Evolutionary conservation across 2,888 invertebrate species (phyloP), one percentile per base, ranked within the genome.

Genomic region (Drosophila subsilvestris): DNA sequence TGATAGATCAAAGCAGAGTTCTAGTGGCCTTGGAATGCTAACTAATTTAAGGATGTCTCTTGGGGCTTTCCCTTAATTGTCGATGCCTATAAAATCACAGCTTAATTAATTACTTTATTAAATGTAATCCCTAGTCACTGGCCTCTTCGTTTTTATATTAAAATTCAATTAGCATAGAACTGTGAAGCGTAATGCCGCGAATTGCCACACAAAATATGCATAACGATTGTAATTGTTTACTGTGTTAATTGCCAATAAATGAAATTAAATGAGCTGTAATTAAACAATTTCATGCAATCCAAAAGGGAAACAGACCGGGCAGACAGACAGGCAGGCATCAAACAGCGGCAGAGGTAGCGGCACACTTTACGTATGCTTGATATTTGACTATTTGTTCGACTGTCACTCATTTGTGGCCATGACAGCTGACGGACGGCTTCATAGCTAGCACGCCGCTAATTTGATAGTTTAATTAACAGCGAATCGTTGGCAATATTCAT

Each of bases 231-330:
- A 57, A 51, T 66, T 74, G 60, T 63, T 61, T 68, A 22, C 48
- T 66, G 63, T 61, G 67, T 65, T 61, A 63, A 79, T 75, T 68
- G 55, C 17, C 61, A 63, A 75, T 81, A 69, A 77, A 74, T 67
- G 50, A 53, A 71, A 73, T 69, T 56, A 63, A 79, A 66, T 68
- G 48, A 65, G 57, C 9, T 65, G 61, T 66, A 63, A 76, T 60
- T 68, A 59, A 63, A 74, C 29, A 49, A 60, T 66, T 25, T 54
- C 12, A 18, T 44, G 43, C 48, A 29, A 63, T 59, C 32, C 27
- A 48, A 37, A 20, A 22, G 20, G 20, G 49, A 7, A 6, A 6
- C 6, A 7, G 37, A 37, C n/a, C 20, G 22, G 49, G 2, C 50
- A 6, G 5, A 14, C 43, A 18, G n/a, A 18, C 12, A 37, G 18